phyloP scores from a whole-genome alignment of 2,888 invertebrate genomes.

The Aleiodes alternator region DNA sequence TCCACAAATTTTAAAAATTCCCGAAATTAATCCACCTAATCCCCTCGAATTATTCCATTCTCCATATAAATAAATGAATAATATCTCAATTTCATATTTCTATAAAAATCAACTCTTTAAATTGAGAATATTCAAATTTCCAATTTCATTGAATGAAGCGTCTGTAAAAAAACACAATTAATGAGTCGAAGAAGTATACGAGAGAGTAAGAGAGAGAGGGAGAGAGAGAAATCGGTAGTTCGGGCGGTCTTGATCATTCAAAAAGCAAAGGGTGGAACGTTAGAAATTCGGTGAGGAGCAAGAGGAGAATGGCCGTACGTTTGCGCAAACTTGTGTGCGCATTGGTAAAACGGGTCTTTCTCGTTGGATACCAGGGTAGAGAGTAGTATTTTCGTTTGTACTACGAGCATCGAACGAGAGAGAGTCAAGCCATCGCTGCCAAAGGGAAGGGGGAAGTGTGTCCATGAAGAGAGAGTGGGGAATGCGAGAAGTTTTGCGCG shows the following conservation, averaged over 20 bases:
- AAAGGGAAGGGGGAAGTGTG: not conserved
- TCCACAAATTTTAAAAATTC: no score
- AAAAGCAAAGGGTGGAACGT: not conserved
- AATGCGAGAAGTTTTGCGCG: not conserved
- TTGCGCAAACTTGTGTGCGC: slow-evolving; percentile 1
- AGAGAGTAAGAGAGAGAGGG: not conserved
- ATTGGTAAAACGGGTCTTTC: slow-evolving; percentile 3
- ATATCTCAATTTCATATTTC: no score
- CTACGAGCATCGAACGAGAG: slow-evolving; percentile 2
- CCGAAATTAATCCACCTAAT: no score
- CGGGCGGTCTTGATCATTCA: not conserved
- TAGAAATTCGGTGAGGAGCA: not conserved
- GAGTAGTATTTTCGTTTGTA: slow-evolving; percentile 29
- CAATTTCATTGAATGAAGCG: no score
- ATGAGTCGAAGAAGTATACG: no score
- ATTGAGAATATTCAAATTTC: no score
- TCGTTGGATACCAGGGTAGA: slow-evolving; percentile 18
- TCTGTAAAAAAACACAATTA: not conserved
- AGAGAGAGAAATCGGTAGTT: not conserved
- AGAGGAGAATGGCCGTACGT: slow-evolving; percentile 7
- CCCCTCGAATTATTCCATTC: no score
- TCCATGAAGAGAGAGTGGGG: not conserved
- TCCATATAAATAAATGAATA: no score
- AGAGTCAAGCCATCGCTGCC: not conserved
- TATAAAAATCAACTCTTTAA: no score